Evolutionary conservation across 2,113 vertebrate species (phyloP), one percentile per base, ranked within the genome.

Genomic region (Eleginops maclovinus): DNA sequence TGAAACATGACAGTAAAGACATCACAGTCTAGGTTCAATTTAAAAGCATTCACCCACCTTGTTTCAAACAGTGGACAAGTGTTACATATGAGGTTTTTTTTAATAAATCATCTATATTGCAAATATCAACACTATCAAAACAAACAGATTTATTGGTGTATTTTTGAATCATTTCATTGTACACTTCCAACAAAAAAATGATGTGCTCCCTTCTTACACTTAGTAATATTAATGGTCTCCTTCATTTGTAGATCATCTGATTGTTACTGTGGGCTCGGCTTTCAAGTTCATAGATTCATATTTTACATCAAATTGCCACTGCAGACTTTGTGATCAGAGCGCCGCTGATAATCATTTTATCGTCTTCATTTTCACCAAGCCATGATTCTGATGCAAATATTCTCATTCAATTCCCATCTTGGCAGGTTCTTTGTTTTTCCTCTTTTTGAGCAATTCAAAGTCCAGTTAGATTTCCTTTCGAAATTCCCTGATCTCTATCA

Each of bases 1-100:
- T 60, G 40, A 56, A 63, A 56, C 17, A 15, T 46, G 77, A 46
- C 56, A 47, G 16, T 41, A 41, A 28, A 21, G 41, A 68, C 47
- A 69, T 28, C 47, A 17, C 51, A 54, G 58, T 21, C 21, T 24
- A 1, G 12, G 11, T 9, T 12, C 17, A 21, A 41, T 14, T 58
- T 31, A 46, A 16, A 2, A 21, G 31, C 49, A 17, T 31, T 50
- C 19, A 22, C 55, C 19, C 24, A 58, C 14, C 7, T 50, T 36
- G 14, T 44, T 13, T 21, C 16, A 12, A 1, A 21, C 16, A 2
- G 43, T n/a, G 16, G 15, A 16, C 50, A 22, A 16, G 62, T 28
- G 10, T n/a, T n/a, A 1, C n/a, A 24, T 24, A n/a, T 9, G n/a
- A 40, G 47, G 51, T n/a, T 21, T n/a, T 21, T 11, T 53, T 36